phyloP scores from a whole-genome alignment of 2,113 vertebrate species.

The Sinocyclocheilus rhinocerous region DNA sequence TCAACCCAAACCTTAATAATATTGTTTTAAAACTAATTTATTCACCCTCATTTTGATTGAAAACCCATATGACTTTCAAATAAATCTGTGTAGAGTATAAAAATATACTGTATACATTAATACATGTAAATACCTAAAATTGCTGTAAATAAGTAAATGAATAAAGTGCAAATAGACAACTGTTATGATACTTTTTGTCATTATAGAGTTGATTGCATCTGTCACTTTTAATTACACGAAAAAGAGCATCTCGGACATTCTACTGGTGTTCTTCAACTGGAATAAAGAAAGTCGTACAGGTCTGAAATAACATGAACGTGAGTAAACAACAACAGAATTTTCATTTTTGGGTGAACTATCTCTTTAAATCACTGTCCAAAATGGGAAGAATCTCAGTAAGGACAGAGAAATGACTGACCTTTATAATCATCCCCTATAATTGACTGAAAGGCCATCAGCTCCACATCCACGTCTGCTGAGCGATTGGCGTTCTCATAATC shows the following conservation, averaged over 20 bases:
- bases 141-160: background rate
- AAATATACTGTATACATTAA: background rate
- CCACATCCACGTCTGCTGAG: slow-evolving; percentile 75
- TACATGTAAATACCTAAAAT: background rate
- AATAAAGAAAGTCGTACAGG: background rate
- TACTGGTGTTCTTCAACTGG: background rate
- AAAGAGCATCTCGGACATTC: background rate
- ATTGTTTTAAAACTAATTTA: background rate
- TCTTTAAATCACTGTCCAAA: background rate
- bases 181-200: background rate
- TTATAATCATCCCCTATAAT: slow-evolving; percentile 78
- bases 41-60: background rate
- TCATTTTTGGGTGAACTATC: background rate
- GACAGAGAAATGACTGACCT: slow-evolving; percentile 61
- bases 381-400: background rate
- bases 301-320: background rate
- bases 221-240: too few species aligned
- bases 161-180: background rate
- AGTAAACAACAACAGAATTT: too few species aligned
- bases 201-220: too few species aligned
- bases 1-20: background rate
- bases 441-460: slow-evolving; percentile 80
- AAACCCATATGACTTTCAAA: background rate
- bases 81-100: background rate
- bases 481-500: slow-evolving; percentile 76